Base-by-base conservation (phyloP, 2,113 vertebrate species). In the Petrocephalus microphthalmus region DNA sequence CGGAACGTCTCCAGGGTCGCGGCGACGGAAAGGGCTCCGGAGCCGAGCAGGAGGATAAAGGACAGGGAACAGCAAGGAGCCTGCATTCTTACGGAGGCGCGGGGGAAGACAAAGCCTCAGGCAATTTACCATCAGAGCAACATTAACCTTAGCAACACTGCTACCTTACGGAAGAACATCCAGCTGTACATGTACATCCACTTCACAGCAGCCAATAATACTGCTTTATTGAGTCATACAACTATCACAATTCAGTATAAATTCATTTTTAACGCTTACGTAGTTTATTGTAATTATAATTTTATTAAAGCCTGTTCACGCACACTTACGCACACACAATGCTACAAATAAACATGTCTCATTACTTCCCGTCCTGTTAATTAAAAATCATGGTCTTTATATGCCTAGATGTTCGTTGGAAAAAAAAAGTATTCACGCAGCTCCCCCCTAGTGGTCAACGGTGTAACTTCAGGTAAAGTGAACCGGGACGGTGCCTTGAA, bases 1-100 rank as follows among this genome's bases (percentile, higher is more conserved):
- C 93, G 91, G 91, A 96, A 95, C 22, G 87, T 91, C 6, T 94
- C 92, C 2, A 96, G 93, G 0, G 90, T 92, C 90, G 90, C 29
- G 0, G 91, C 84, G 15, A 90, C 78, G 6, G 91, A 91, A 78
- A 92, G 67, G 0, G 89, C 57, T 53, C 90, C 87, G 86, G 74
- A 54, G 13, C 90, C 90, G 42, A 92, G 89, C 67, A 94, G 89
- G 67, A 95, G 90, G 56, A 67, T 29, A 25, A 93, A 42, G 81
- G 85, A 88, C 45, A 74, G 87, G 54, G 89, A 0, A 11, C 84
- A n/a, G 17, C 85, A 53, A 51, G 52, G 84, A 25, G 89, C 86
- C 54, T 89, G 91, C 94, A 95, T 95, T 88, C 93, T 95, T 91
- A 90, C 85, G 53, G 33, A 45, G 20, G 20, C 45, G 29, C 20